phyloP scores from a whole-genome alignment of 2,888 invertebrate species.

The Pimpla rufipes region DNA sequence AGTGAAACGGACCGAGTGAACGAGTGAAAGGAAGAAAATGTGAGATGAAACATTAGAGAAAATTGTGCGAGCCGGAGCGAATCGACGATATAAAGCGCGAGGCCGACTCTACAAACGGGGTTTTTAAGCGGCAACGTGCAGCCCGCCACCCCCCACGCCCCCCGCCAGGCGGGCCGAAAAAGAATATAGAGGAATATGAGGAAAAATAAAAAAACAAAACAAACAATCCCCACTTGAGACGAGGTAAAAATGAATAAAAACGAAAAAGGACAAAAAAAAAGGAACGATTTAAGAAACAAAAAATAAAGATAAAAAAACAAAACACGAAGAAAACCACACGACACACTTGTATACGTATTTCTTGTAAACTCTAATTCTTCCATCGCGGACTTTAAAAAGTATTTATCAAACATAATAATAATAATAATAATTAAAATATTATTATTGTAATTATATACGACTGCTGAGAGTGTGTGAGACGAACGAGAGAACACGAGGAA shows the following conservation, averaged over 20 bases:
- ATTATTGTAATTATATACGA: conserved; percentile 85
- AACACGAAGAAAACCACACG: conserved; percentile 72
- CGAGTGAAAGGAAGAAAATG: conserved; percentile 36
- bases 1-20: conserved; percentile 32
- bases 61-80: conserved; percentile 12
- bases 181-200: background rate
- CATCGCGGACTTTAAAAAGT: conserved; percentile 86
- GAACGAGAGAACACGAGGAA: conserved; percentile 80
- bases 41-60: background rate
- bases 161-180: conserved; percentile 31
- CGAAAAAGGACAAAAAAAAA: conserved; percentile 63
- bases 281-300: conserved; percentile 61
- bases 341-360: conserved; percentile 92
- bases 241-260: conserved; percentile 35
- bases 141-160: conserved; percentile 37
- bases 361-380: conserved; percentile 89
- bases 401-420: conserved; percentile 85
- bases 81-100: conserved; percentile 35
- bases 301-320: conserved; percentile 60
- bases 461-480: conserved; percentile 81
- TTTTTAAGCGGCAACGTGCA: conserved; percentile 63
- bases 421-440: conserved; percentile 82
- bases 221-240: no score
- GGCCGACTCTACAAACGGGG: conserved; percentile 40
- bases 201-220: no score